A percentile compares a stretch with the other conserved stretches of the same genome.
phyloP scores from a whole-genome alignment of 92 coral and sea anemone genomes.

The Muricea muricata region DNA sequence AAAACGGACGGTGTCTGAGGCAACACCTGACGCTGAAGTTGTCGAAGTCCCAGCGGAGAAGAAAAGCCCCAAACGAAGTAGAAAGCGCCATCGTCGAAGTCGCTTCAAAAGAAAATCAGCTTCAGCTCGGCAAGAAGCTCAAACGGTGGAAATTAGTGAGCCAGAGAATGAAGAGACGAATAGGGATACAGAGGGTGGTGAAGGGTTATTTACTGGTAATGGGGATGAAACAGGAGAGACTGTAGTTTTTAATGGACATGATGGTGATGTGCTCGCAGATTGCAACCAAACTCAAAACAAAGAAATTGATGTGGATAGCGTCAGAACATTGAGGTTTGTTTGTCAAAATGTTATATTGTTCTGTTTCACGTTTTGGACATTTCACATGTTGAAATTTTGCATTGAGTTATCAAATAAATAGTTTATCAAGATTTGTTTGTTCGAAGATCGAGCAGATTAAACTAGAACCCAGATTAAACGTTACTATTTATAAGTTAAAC shows the following conservation, averaged over 20 bases:
- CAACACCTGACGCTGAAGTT: neutral
- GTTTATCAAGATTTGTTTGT: too few species aligned
- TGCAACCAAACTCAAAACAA: neutral
- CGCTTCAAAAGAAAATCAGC: neutral
- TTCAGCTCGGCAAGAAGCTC: neutral
- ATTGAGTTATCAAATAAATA: too few species aligned
- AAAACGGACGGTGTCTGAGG: neutral
- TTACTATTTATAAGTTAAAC: too few species aligned
- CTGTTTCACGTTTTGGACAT: too few species aligned
- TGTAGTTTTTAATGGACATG: slow-evolving; percentile 22
- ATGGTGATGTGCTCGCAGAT: neutral
- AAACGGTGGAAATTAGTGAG: slow-evolving; percentile 10
- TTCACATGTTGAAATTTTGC: too few species aligned
- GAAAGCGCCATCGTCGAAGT: slow-evolving; percentile 9
- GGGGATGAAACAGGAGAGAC: slow-evolving; percentile 19
- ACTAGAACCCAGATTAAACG: too few species aligned
- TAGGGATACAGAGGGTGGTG: slow-evolving; percentile 10
- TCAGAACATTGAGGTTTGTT: neutral
- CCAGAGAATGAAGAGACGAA: slow-evolving; percentile 23
- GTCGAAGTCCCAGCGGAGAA: neutral
- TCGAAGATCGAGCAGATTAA: too few species aligned
- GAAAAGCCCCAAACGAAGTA: slow-evolving; percentile 23
- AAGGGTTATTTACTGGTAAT: neutral
- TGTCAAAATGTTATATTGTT: neutral
- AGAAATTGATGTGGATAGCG: slow-evolving; percentile 4